phyloP scores from a whole-genome alignment of 1,140 invertebrate species.

The Tenebrio molitor region DNA sequence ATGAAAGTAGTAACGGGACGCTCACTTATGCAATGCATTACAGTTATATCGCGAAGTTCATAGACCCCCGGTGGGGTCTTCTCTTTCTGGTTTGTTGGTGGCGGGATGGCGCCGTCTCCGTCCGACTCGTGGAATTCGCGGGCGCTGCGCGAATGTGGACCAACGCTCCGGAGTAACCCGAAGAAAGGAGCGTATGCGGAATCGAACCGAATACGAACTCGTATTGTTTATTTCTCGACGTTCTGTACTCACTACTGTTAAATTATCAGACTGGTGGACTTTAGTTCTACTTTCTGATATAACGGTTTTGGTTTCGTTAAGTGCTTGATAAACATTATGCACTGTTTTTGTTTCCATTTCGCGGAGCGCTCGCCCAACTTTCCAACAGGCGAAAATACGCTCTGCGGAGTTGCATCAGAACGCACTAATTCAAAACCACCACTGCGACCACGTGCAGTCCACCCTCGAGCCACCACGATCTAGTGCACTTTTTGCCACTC shows the following conservation, averaged over 20 bases:
- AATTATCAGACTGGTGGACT: slow-evolving; percentile 41
- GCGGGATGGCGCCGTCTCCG: slow-evolving; percentile 26
- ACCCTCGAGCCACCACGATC: too few relatives aligned
- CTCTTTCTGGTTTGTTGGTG: slow-evolving; percentile 6
- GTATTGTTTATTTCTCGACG: slow-evolving; percentile 32
- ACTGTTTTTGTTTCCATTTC: slow-evolving; percentile 43
- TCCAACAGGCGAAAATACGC: too few relatives aligned
- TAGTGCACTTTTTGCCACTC: too few relatives aligned
- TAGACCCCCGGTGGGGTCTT: slow-evolving; percentile 53
- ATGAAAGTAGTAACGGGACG: slow-evolving; percentile 66
- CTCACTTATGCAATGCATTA: slow-evolving; percentile 66
- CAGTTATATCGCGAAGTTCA: slow-evolving; percentile 63
- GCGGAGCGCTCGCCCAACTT: background rate
- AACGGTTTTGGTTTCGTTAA: slow-evolving; percentile 53
- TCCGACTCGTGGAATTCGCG: slow-evolving; percentile 55
- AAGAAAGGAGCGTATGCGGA: slow-evolving; percentile 55
- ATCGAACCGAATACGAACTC: slow-evolving; percentile 45
- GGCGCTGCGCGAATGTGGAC: slow-evolving; percentile 59
- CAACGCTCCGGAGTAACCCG: slow-evolving; percentile 62
- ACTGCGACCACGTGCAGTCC: too few relatives aligned
- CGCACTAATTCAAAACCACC: too few relatives aligned
- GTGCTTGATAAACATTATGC: slow-evolving; percentile 46
- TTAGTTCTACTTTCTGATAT: slow-evolving; percentile 53
- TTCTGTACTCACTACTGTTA: slow-evolving; percentile 26
- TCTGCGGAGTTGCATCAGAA: too few relatives aligned